Evolutionary conservation across 1,140 invertebrate genomes (phyloP), one percentile per base, ranked within the genome.

Genomic region (Brachionus asplanchnoidis): DNA sequence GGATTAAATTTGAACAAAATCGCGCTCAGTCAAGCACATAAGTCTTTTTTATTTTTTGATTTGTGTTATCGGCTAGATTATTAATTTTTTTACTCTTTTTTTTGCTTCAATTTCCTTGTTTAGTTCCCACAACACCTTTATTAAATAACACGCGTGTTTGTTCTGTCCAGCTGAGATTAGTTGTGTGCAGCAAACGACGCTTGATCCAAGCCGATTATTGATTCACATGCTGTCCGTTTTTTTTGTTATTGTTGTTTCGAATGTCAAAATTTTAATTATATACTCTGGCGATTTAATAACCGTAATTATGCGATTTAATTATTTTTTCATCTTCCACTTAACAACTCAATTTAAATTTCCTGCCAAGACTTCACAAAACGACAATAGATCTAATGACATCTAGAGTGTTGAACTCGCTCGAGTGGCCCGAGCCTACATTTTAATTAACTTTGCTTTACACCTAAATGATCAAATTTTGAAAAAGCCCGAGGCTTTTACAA

Each of bases 91-190:
- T 36, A 28, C 3, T 28, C 1, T 28, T 36, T 36, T 36, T 36
- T 7, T 36, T 36, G 32, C 7, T 68, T 68, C n/a, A n/a, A 32
- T 32, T 68, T 68, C 32, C 32, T 65, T 23, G 56, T 65, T 65
- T 20, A 65, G 26, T 68, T 68, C 66, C 32, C 66, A 36, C 32
- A 68, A 73, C 68, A 73, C 68, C 68, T 73, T 73, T 73, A 20
- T 73, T 73, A 73, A 73, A 73, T 73, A 73, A 73, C 68, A 73
- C 40, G 68, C 36, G 17, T 73, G 28, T 73, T 73, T 42, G n/a
- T 20, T 73, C 17, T 42, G 3, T 42, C 68, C 68, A 40, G 36
- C 68, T 40, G 68, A 42, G 32, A 40, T 20, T 12, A 6, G 32
- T 36, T 17, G 36, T 12, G 36, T n/a, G 36, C 40, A 42, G n/a